These are phyloP conservation scores for Ahaetulla prasina DNA, from an alignment of 2,113 vertebrate species.

Conservation along the genomic window DNA sequence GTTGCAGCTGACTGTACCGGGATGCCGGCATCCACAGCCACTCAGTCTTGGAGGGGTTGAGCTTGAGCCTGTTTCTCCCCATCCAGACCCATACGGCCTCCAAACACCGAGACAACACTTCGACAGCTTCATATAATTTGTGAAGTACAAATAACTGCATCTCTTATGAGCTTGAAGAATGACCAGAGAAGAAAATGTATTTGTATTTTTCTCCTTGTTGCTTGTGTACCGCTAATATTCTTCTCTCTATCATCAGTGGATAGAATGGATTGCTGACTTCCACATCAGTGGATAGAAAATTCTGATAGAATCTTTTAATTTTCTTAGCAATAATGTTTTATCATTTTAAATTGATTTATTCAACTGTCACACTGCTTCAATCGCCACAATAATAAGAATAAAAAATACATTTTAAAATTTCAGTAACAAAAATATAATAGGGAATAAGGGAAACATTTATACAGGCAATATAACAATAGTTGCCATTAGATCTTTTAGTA, in stretches of 20 bases:
- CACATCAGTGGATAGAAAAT: no score
- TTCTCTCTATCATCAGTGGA: not conserved
- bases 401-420: not conserved
- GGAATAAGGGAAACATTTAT: not conserved
- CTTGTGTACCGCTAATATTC: not conserved
- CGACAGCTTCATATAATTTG: no score
- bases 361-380: no score
- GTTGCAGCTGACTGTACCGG: no score
- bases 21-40: no score
- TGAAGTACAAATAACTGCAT: not conserved
- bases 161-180: not conserved
- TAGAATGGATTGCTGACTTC: not conserved
- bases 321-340: not conserved
- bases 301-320: not conserved
- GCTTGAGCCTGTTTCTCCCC: no score
- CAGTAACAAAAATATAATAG: not conserved
- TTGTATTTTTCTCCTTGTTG: not conserved
- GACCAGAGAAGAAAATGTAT: not conserved
- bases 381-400: no score
- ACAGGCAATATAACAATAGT: not conserved
- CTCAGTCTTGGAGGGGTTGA: no score
- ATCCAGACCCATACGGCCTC: no score
- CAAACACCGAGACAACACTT: no score
- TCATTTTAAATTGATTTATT: not conserved
- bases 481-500: not conserved